Base-by-base conservation (phyloP, 2,888 invertebrate species). In the Antheraea yamamai region DNA sequence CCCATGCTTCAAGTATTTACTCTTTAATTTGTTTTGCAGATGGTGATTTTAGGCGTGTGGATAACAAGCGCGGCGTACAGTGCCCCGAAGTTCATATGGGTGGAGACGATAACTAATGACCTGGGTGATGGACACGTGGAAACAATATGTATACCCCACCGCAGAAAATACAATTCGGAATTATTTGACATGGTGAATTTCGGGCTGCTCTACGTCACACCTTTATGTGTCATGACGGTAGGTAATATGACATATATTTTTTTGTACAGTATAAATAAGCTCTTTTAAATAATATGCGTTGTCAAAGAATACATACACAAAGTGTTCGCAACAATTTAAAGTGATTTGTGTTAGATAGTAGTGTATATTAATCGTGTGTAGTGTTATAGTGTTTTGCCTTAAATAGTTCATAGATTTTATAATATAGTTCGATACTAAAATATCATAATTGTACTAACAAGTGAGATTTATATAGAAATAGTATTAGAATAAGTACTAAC, bases 61-160 rank as follows among this genome's bases (percentile, higher is more conserved):
- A 95, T 97, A 74, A 95, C 97, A 26, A 97, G 98, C 79, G 97
- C 97, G 0, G 94, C 97, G 0, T 98, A 98, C 92, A 98, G 97
- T 78, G 96, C 97, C 4, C 98, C 98, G 0, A 97, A 97, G 86
- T 97, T 98, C 87, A 96, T 98, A 80, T 97, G 97, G 95, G 97
- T 97, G 81, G 97, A 97, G 86, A 97, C 97, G 0, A 96, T 97
- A 74, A 96, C 96, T 26, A 96, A 96, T 81, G 91, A 95, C 71
- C 92, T 96, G 18, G 94, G 93, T 35, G 95, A 95, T 73, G 96
- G 96, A 1, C 92, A 92, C 78, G 93, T 93, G 80, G 97, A 97
- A 85, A 96, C 96, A 0, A 96, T 97, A 78, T 98, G 98, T 88
- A 96, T 97, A 73, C 95, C 97, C 12, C 96, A 97, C 84, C 95